Percentiles rank a stretch among this genome's conserved stretches.
Evolutionary conservation across 2,888 invertebrate species (phyloP).

Genomic region (Scrobipalpa costella): DNA sequence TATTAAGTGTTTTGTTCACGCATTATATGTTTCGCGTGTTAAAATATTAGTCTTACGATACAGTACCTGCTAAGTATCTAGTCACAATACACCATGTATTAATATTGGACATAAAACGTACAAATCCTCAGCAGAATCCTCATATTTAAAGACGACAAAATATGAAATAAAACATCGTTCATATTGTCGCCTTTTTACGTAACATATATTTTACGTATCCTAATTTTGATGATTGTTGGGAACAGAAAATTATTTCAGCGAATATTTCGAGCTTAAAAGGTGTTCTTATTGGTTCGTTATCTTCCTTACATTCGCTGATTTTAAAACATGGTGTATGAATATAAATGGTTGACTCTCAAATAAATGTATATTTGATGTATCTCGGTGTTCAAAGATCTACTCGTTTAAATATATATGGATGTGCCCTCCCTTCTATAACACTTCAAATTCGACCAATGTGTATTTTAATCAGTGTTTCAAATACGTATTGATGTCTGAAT

Average conservation of each 20-base stretch:
- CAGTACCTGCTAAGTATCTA: not conserved
- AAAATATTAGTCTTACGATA: not conserved
- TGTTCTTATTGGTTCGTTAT: too few species aligned
- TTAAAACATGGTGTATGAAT: not conserved
- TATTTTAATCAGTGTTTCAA: conserved; percentile 24
- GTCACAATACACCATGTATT: not conserved
- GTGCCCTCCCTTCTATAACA: not conserved
- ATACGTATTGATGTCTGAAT: conserved; percentile 25
- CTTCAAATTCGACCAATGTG: conserved; percentile 2
- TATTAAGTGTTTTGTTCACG: not conserved
- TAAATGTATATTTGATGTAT: conserved; percentile 39
- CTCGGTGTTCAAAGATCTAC: conserved; percentile 44
- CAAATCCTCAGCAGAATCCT: too few species aligned
- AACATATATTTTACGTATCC: too few species aligned
- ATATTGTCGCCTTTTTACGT: too few species aligned
- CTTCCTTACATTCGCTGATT: not conserved
- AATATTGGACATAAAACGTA: too few species aligned
- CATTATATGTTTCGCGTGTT: conserved; percentile 13
- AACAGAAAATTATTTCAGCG: too few species aligned
- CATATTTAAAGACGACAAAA: too few species aligned
- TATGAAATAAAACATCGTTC: too few species aligned
- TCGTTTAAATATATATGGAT: conserved; percentile 4
- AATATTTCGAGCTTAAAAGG: too few species aligned
- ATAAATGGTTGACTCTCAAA: conserved; percentile 1
- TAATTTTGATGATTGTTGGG: too few species aligned